These are phyloP conservation scores for Tenthredo distinguenda DNA, from an alignment of 2,888 invertebrate species.

Conservation along the genomic window DNA sequence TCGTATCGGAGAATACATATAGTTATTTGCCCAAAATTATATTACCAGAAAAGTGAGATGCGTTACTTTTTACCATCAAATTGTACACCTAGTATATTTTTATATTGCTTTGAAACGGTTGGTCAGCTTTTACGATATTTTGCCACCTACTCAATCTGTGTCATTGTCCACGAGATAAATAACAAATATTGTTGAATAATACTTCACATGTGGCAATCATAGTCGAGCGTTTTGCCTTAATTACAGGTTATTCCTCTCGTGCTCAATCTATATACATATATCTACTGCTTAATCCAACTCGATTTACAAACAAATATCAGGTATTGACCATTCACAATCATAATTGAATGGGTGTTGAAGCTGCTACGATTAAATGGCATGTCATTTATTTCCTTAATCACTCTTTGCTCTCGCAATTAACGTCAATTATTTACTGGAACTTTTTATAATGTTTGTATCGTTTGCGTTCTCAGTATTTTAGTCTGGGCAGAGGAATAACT, in stretches of 20 bases:
- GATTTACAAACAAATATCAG: neutral
- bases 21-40: neutral
- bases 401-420: neutral
- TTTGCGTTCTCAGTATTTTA: neutral
- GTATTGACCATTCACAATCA: neutral
- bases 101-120: neutral
- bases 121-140: slow-evolving; percentile 15
- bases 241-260: neutral
- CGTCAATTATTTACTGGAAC: neutral
- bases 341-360: neutral
- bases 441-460: neutral
- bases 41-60: neutral
- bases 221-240: neutral
- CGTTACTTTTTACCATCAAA: neutral
- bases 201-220: neutral
- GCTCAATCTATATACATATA: neutral
- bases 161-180: neutral
- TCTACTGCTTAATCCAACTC: neutral
- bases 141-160: neutral
- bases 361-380: neutral
- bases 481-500: neutral
- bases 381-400: neutral
- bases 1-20: neutral
- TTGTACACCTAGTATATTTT: slow-evolving; percentile 19
- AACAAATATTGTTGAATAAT: neutral